Base-by-base conservation (phyloP, 2,888 invertebrate genomes). In the Eupithecia dodoneata region DNA sequence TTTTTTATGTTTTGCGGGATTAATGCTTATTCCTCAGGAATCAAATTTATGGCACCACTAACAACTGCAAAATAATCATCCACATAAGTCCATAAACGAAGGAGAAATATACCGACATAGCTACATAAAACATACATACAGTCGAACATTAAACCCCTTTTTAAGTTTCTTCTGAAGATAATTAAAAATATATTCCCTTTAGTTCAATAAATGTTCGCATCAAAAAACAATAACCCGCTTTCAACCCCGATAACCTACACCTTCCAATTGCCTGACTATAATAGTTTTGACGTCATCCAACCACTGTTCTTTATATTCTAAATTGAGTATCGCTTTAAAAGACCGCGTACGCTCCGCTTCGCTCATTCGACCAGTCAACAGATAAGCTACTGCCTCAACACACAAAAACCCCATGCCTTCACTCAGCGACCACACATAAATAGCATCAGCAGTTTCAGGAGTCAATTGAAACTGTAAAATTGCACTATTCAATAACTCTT, bases 371-470 rank as follows among this genome's bases (percentile, higher is more conserved):
- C 94, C 96, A 0, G 96, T 95, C 47, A 96, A 85, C 71, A 96
- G 92, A 86, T 94, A 96, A 3, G 96, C 96, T 2, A 96, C 94
- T 45, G 95, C 91, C 88, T 96, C 96, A 4, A 96, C 94, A 82
- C 96, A 94, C 41, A 96, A 88, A 81, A 96, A 94, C 67, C 96
- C 96, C 88, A 96, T 96, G 0, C 96, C 95, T n/a, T 96, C 96
- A 83, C 94, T 94, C 72, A 96, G 83, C 1, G 96, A 96, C 96
- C 96, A 96, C 44, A 94, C 91, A 83, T 96, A 96, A 82, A 96
- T 95, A 79, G 91, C 92, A 82, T 96, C 95, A 1, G 95, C 96
- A 4, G 95, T 96, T 52, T 92, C 88, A 0, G 95, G 90, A 12
- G 90, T 91, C 83, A 96, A 85, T 84, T 91, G 90, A 84, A 95